phyloP scores from a whole-genome alignment of 2,797 vertebrate species.

The Mionectes olivaceus region DNA sequence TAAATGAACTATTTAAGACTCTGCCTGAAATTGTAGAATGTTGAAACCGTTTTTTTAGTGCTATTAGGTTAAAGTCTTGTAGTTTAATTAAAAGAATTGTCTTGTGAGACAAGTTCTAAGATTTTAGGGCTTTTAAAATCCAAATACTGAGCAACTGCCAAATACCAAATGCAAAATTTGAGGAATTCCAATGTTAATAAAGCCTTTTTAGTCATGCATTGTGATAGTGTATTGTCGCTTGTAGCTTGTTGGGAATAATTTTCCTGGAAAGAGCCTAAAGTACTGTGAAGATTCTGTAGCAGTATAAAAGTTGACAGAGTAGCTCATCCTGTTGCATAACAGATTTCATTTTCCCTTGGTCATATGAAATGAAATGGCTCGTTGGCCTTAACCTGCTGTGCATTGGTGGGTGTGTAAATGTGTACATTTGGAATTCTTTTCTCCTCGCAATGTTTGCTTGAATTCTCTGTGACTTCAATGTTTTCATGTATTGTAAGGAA shows the following conservation, averaged over 20 bases:
- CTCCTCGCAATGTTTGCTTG: neutral
- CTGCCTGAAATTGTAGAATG: neutral
- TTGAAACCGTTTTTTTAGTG: neutral
- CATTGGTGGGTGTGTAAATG: neutral
- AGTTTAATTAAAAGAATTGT: neutral
- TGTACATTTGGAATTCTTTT: neutral
- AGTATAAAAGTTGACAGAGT: neutral
- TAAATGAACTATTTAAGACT: neutral
- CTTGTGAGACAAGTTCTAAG: neutral
- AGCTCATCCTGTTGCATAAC: neutral
- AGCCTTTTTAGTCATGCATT: neutral
- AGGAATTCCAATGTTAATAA: neutral
- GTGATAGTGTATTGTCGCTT: neutral
- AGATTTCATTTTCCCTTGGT: neutral
- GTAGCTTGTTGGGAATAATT: neutral
- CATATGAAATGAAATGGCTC: neutral
- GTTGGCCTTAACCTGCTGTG: neutral
- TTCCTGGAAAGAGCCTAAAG: neutral
- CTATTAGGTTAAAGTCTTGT: neutral
- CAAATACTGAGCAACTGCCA: neutral
- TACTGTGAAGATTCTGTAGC: neutral
- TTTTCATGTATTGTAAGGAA: slow-evolving; percentile 6
- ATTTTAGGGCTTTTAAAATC: slow-evolving; percentile 2
- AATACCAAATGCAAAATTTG: neutral
- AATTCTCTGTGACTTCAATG: neutral